Evolutionary conservation across 2,113 vertebrate species (phyloP).

Genomic region (Ceyx melanurus): DNA sequence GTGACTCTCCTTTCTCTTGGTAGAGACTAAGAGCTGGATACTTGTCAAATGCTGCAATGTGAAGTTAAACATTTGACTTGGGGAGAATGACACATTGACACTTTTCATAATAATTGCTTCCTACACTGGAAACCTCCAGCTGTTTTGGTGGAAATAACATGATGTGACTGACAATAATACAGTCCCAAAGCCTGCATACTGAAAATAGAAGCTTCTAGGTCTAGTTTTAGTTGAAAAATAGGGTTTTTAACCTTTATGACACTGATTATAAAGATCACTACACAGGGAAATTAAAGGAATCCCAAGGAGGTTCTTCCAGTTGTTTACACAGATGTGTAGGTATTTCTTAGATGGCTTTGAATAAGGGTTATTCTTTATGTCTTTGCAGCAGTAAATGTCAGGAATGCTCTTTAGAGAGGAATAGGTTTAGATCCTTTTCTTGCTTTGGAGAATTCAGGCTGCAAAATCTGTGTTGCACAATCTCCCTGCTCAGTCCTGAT

Average conservation of each 20-base stretch:
- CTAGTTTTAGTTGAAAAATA: background rate
- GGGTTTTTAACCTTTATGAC: background rate
- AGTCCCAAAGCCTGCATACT: background rate
- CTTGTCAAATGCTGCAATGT: conserved; percentile 25
- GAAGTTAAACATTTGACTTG: conserved; percentile 28
- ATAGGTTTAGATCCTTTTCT: background rate
- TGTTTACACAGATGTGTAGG: background rate
- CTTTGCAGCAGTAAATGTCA: background rate
- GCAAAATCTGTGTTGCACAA: background rate
- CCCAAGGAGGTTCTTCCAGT: background rate
- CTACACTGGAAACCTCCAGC: conserved; percentile 48
- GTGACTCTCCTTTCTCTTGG: background rate
- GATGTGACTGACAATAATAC: conserved; percentile 26
- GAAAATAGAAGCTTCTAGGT: conserved; percentile 8
- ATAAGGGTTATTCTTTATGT: background rate
- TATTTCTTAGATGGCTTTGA: background rate
- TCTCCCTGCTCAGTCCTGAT: background rate
- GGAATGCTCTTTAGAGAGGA: background rate
- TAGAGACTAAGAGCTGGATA: background rate
- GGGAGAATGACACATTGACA: conserved; percentile 35
- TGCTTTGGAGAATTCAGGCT: background rate
- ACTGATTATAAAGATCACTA: background rate
- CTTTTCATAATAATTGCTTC: conserved; percentile 55
- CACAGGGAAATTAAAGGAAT: background rate
- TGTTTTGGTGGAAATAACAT: conserved; percentile 41